These are phyloP conservation scores for Euzophera pinguis DNA, from an alignment of 2,888 invertebrate species.

Conservation along the genomic window DNA sequence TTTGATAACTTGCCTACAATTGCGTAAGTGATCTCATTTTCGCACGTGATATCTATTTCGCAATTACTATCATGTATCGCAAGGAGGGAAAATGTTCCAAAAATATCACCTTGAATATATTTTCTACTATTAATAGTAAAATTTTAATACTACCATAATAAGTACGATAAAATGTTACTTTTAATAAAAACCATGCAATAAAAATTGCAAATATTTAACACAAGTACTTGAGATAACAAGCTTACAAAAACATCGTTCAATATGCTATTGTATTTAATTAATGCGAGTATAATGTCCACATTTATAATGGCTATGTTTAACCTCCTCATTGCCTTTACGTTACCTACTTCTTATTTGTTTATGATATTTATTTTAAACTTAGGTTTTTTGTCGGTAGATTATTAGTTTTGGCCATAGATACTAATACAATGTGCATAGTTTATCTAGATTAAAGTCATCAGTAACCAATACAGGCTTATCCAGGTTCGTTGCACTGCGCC, in stretches of 20 bases:
- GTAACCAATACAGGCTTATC: slow-evolving; percentile 56
- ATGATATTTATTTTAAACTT: neutral
- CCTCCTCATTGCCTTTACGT: slow-evolving; percentile 2
- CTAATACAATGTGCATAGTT: neutral
- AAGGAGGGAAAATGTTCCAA: slow-evolving; percentile 17
- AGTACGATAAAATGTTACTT: too few relatives aligned
- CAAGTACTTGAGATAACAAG: neutral
- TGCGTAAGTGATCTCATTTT: slow-evolving; percentile 66
- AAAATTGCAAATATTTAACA: neutral
- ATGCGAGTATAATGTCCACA: slow-evolving; percentile 1
- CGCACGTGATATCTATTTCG: slow-evolving; percentile 65
- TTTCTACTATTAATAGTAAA: too few relatives aligned
- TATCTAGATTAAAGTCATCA: slow-evolving; percentile 38
- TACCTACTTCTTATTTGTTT: neutral
- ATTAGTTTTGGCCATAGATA: neutral
- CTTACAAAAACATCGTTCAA: slow-evolving; percentile 5
- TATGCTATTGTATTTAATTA: slow-evolving; percentile 3
- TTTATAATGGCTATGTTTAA: slow-evolving; percentile 7
- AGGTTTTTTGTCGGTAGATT: neutral
- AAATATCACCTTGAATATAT: slow-evolving; percentile 3
- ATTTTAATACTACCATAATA: too few relatives aligned
- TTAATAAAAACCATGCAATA: neutral
- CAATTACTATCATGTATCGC: slow-evolving; percentile 36
- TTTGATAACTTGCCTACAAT: slow-evolving; percentile 57
- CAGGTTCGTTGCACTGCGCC: slow-evolving; percentile 65